Percentiles rank a stretch among this genome's conserved stretches.
phyloP scores from a whole-genome alignment of 2,797 vertebrate species.

The Neosalanx taihuensis region DNA sequence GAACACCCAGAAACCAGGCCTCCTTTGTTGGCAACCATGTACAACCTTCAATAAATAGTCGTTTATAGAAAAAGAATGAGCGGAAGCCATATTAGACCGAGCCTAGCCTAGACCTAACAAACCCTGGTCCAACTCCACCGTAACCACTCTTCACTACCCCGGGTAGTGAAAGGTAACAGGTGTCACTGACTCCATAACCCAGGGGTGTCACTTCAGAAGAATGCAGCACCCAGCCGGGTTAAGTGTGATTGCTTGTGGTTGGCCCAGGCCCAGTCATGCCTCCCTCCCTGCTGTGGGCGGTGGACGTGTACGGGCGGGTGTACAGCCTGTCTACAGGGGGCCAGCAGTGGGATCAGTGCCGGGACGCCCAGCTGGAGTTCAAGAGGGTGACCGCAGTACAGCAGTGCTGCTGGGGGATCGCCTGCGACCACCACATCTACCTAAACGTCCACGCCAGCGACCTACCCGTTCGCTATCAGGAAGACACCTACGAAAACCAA shows the following conservation, averaged over 20 bases:
- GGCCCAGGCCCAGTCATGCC: slow-evolving; percentile 72
- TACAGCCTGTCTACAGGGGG: slow-evolving; percentile 86
- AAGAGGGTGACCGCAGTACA: slow-evolving; percentile 84
- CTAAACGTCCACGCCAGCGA: slow-evolving; percentile 86
- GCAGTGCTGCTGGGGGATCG: slow-evolving; percentile 96
- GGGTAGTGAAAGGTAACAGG: background rate
- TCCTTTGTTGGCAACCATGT: background rate
- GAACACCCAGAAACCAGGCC: background rate
- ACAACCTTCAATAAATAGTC: background rate
- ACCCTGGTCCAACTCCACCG: too few species aligned
- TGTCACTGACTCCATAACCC: background rate
- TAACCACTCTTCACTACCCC: too few species aligned
- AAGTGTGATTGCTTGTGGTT: background rate
- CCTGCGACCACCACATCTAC: slow-evolving; percentile 88
- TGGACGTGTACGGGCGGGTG: slow-evolving; percentile 89
- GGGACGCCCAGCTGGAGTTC: slow-evolving; percentile 84
- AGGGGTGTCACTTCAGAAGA: background rate
- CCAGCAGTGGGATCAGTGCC: slow-evolving; percentile 91
- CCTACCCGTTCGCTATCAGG: slow-evolving; percentile 86
- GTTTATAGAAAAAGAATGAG: too few species aligned
- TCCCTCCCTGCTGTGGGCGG: slow-evolving; percentile 85
- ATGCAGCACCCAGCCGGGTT: background rate
- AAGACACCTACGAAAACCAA: slow-evolving; percentile 96
- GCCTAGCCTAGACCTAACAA: too few species aligned
- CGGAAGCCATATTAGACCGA: background rate